Conservation (phyloP, 2,113 vertebrate genomes). For the Anhinga anhinga region DNA sequence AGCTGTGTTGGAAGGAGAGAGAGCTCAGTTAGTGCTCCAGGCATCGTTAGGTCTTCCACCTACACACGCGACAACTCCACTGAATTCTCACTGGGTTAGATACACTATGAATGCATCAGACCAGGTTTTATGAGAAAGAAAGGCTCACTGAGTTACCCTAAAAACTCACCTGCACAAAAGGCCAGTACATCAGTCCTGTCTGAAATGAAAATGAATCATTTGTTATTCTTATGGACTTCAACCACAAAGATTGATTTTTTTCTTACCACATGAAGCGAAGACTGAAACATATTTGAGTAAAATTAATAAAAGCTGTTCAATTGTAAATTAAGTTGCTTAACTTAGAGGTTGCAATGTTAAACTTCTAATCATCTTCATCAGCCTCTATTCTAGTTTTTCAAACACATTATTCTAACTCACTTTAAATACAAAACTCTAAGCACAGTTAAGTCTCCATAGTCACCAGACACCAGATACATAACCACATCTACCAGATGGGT, state of each 20-base stretch:
- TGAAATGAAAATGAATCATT: conserved; percentile 68
- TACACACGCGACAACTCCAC: not conserved
- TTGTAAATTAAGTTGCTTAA: not conserved
- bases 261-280: not conserved
- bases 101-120: not conserved
- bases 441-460: not conserved
- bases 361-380: not conserved
- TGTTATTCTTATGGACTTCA: not conserved
- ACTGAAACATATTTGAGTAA: not conserved
- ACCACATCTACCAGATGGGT: conserved; percentile 36
- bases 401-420: not conserved
- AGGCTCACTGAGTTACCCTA: not conserved
- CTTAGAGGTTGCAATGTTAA: not conserved
- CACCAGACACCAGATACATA: not conserved
- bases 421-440: not conserved
- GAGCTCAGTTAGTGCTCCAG: not conserved
- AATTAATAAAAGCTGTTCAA: not conserved
- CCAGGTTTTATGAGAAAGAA: not conserved
- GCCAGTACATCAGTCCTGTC: conserved; percentile 90
- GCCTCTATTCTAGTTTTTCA: not conserved
- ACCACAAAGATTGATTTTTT: not conserved
- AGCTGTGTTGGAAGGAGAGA: conserved; percentile 73
- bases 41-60: not conserved
- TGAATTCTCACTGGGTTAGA: not conserved
- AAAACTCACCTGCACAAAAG: conserved; percentile 88